Conservation (phyloP, 2,113 vertebrate genomes). For the Electrona antarctica region DNA sequence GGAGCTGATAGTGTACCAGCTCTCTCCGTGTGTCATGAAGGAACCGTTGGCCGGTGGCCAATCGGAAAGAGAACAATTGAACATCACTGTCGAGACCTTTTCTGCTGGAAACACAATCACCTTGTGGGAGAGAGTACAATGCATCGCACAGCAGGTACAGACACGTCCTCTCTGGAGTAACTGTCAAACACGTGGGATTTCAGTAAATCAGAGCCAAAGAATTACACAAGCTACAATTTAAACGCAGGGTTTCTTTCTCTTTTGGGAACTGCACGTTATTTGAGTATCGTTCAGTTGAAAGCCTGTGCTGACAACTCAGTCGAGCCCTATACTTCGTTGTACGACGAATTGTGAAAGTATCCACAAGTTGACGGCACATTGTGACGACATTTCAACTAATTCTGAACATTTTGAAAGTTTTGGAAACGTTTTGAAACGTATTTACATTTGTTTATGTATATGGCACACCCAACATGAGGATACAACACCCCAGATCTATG, state of each 20-base stretch:
- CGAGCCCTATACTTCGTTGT: background rate
- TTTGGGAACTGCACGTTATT: background rate
- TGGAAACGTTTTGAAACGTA: too few relatives aligned
- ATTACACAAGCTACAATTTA: constrained; percentile 19
- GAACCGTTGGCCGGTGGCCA: constrained; percentile 77
- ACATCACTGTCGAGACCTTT: constrained; percentile 67
- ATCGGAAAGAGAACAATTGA: constrained; percentile 77
- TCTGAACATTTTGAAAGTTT: too few relatives aligned
- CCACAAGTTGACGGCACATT: too few relatives aligned
- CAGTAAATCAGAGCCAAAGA: constrained; percentile 38
- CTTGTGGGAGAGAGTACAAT: constrained; percentile 72
- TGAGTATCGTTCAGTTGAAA: background rate
- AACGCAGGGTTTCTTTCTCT: constrained; percentile 3
- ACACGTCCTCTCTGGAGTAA: constrained; percentile 72
- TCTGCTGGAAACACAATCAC: constrained; percentile 81
- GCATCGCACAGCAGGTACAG: constrained; percentile 72
- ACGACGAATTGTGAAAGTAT: too few relatives aligned
- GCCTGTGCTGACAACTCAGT: background rate
- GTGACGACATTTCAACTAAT: too few relatives aligned
- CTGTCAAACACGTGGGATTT: constrained; percentile 32
- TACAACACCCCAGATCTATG: too few relatives aligned
- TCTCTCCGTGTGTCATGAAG: constrained; percentile 76
- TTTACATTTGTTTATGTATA: too few relatives aligned
- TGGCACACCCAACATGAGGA: too few relatives aligned
- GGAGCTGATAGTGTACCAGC: constrained; percentile 76